Percentiles rank a stretch among this genome's conserved stretches.
Conservation (phyloP, 2,888 invertebrate genomes). For the Ganaspis brasiliensis region DNA sequence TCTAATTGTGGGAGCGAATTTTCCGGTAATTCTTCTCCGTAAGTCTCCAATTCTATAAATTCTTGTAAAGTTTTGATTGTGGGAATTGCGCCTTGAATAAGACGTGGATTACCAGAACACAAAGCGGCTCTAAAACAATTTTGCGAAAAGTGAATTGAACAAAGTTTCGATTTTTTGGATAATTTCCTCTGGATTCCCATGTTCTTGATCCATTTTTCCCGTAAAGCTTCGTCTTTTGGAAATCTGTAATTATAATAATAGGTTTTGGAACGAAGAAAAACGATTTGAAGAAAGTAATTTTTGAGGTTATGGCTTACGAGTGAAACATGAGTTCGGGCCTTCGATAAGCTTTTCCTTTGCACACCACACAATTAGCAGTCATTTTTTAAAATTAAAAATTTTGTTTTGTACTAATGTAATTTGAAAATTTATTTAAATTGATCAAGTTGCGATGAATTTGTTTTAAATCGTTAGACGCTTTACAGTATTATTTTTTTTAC, state of each 20-base stretch:
- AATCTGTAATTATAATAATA: neutral
- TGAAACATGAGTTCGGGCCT: constrained; percentile 14
- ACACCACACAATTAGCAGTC: neutral
- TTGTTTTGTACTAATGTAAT: neutral
- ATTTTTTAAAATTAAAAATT: neutral
- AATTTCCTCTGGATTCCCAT: neutral
- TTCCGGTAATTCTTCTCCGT: neutral
- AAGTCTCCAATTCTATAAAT: neutral
- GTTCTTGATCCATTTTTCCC: neutral
- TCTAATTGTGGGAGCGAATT: neutral
- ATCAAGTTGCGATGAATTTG: neutral
- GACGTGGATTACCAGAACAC: neutral
- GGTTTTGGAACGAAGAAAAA: too few relatives aligned
- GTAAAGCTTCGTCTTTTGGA: neutral
- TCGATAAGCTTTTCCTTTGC: neutral
- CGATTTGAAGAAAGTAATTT: too few relatives aligned
- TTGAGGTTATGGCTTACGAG: constrained; percentile 17
- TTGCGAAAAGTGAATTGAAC: constrained; percentile 12
- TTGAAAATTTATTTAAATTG: neutral
- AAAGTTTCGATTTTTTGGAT: neutral
- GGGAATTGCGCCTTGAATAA: constrained; percentile 7
- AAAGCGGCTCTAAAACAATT: neutral
- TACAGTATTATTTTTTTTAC: too few relatives aligned
- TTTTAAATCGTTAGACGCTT: too few relatives aligned
- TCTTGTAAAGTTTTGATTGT: neutral